Evolutionary conservation across 2,797 vertebrate species (phyloP), one percentile per base, ranked within the genome.

Genomic region (Crocodylus rhombifer): DNA sequence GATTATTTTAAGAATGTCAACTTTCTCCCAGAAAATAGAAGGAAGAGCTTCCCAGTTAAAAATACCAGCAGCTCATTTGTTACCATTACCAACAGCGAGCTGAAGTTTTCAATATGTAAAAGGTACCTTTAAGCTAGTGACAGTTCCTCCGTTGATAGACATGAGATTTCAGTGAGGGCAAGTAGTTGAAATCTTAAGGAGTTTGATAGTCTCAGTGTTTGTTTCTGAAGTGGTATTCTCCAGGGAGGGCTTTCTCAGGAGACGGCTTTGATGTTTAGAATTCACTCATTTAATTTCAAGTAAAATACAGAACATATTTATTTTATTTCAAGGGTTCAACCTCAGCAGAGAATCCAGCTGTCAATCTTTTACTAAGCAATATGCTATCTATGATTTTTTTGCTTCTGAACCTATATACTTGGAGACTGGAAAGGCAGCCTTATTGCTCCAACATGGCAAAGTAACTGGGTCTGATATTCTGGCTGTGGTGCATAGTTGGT

Each of bases 31-130:
- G 69, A 73, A 51, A 73, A 73, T 5, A 23, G 42, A 36, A 71
- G 33, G 33, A 25, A 33, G 33, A 42, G 25, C 20, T 51, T 51
- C 42, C 42, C 42, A 11, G 42, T 51, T 3, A 51, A 51, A 42
- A 23, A 33, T 36, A 14, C 21, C 23, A 26, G 36, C 36, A 51
- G 36, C 26, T 73, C 15, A 73, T 25, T 25, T 15, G 36, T 51
- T 73, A 51, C 83, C 75, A 64, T 77, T 84, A 61, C 77, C 33
- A 74, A 63, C 57, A 42, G 87, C 42, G 60, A 90, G 74, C 83
- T 86, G 81, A 88, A 95, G 77, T 79, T 84, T 77, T 94, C 86
- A 62, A 91, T 90, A 91, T 89, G 91, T 91, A 93, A 62, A 89
- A 77, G 8, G 86, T 75, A 62, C 62, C 65, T n/a, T 2, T 0